A percentile compares a stretch with the other conserved stretches of the same genome.
Evolutionary conservation across 2,888 invertebrate genomes (phyloP).

Genomic region (Lasioglossum oenotherae): DNA sequence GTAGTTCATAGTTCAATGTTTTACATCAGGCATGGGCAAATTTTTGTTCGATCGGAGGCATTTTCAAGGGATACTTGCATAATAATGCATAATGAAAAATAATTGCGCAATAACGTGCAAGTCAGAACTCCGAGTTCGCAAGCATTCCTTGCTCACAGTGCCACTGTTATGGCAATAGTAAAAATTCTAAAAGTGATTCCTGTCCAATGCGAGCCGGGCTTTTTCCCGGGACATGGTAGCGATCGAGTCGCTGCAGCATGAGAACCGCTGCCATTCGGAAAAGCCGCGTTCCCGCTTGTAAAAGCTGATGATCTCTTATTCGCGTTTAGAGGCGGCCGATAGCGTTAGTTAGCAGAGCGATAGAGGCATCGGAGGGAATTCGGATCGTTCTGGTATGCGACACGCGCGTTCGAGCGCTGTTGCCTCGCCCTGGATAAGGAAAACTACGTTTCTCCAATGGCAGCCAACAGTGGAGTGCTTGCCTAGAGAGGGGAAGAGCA

Average conservation of each 20-base stretch:
- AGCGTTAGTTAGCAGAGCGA: neutral
- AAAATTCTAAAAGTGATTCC: no score
- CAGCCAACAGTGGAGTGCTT: neutral
- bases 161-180: no score
- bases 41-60: no score
- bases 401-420: conserved; percentile 24
- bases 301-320: neutral
- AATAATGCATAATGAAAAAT: no score
- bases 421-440: conserved; percentile 36
- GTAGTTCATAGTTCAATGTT: no score
- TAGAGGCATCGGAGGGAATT: conserved; percentile 15
- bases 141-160: no score
- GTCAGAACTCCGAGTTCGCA: no score
- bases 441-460: conserved; percentile 29
- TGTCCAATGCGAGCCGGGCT: no score
- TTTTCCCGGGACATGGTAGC: no score
- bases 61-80: no score
- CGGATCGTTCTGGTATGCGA: conserved; percentile 34
- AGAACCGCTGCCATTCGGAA: neutral
- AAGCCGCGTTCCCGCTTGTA: neutral
- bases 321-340: conserved; percentile 4
- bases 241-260: neutral
- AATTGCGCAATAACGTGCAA: no score
- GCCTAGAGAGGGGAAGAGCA: neutral
- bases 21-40: no score